Evolutionary conservation across 2,113 vertebrate species (phyloP).

Genomic region (Ammodytes dubius): DNA sequence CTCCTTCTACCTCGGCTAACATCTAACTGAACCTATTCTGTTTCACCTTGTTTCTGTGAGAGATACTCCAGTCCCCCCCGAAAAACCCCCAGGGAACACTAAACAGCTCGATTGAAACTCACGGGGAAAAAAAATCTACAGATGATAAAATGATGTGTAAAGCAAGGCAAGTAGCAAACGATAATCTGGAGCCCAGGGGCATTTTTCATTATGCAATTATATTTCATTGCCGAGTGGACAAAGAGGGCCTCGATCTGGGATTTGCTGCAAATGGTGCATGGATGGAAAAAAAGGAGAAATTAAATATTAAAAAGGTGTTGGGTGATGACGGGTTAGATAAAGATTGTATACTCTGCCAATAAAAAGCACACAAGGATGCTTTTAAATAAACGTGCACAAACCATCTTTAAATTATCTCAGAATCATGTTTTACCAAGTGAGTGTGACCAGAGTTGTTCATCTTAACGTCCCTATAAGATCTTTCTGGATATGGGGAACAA

Average conservation of each 20-base stretch:
- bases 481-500: background rate
- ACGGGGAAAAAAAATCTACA: constrained; percentile 23
- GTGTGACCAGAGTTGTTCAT: background rate
- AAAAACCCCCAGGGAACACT: constrained; percentile 40
- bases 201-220: constrained; percentile 61
- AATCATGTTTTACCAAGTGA: constrained; percentile 50
- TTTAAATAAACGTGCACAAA: constrained; percentile 52
- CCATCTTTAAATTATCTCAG: constrained; percentile 40
- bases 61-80: constrained; percentile 33
- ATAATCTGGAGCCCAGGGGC: constrained; percentile 24
- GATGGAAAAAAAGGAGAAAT: constrained; percentile 25
- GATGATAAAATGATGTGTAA: constrained; percentile 61
- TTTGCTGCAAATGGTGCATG: constrained; percentile 41
- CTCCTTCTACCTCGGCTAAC: constrained; percentile 48
- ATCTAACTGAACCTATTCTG: constrained; percentile 48
- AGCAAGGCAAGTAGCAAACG: constrained; percentile 21
- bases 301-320: constrained; percentile 57
- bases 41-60: constrained; percentile 42
- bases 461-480: constrained; percentile 16
- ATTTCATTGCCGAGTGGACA: constrained; percentile 65
- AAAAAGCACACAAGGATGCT: constrained; percentile 51
- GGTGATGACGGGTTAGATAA: constrained; percentile 34
- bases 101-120: constrained; percentile 43
- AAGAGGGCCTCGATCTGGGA: constrained; percentile 39
- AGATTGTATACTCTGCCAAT: constrained; percentile 23